Percentiles rank a stretch among this genome's conserved stretches.
Evolutionary conservation across 2,113 vertebrate genomes (phyloP).

Genomic region (Arenaria interpres): DNA sequence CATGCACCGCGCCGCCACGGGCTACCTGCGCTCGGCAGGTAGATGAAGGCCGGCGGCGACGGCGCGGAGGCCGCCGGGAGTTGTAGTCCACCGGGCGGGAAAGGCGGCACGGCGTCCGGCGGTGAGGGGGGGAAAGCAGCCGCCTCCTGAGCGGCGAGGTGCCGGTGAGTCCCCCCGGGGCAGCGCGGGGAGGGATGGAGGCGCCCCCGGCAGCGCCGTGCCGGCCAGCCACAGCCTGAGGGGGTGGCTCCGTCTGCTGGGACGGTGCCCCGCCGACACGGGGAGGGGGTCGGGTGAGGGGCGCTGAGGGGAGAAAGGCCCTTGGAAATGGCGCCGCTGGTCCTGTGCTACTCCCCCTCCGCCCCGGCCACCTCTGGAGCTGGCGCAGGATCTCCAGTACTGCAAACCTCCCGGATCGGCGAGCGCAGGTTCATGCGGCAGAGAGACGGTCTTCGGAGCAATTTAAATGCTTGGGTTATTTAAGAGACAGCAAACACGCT

Average conservation of each 20-base stretch:
- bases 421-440: accelerated
- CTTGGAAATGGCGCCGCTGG: accelerated
- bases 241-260: neutral
- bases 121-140: too few species aligned
- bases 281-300: neutral
- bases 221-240: too few species aligned
- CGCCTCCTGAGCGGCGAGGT: neutral
- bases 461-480: neutral
- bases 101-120: neutral
- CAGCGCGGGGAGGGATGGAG: too few species aligned
- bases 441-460: neutral
- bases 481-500: neutral
- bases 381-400: accelerated
- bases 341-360: neutral
- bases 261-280: neutral
- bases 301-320: neutral
- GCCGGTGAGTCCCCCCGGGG: accelerated
- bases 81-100: neutral
- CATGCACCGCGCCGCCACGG: neutral
- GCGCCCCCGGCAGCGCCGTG: neutral
- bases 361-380: too few species aligned
- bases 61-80: neutral
- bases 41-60: neutral
- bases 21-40: neutral
- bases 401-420: accelerated